These are phyloP conservation scores for Metaphire vulgaris DNA, from an alignment of 1,140 invertebrate genomes.

Conservation along the genomic window DNA sequence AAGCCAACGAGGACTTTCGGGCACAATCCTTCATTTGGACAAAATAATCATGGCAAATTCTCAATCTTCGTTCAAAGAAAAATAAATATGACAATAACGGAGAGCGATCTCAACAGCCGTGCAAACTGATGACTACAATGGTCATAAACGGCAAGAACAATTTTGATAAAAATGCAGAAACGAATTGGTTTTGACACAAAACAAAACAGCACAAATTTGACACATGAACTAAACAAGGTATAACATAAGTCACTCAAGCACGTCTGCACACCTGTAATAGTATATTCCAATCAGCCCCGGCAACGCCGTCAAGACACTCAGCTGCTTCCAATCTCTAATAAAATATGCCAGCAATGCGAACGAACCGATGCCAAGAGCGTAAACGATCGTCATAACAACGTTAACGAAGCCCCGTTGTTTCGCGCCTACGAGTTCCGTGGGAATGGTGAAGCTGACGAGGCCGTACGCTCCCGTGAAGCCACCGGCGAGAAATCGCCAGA, in stretches of 20 bases:
- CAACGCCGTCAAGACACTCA: conserved; percentile 66
- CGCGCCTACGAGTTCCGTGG: conserved; percentile 66
- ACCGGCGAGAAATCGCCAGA: conserved; percentile 19
- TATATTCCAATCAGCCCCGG: conserved; percentile 55
- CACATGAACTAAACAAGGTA: conserved; percentile 25
- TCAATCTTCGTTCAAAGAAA: background rate
- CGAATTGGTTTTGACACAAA: no score
- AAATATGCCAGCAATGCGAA: conserved; percentile 65
- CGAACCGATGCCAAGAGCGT: conserved; percentile 66
- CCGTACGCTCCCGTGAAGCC: conserved; percentile 21
- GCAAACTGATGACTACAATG: no score
- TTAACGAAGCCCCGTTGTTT: conserved; percentile 64
- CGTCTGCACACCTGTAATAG: conserved; percentile 14
- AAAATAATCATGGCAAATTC: background rate
- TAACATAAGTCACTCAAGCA: conserved; percentile 17
- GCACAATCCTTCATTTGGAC: conserved; percentile 14
- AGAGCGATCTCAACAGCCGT: no score
- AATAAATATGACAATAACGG: no score
- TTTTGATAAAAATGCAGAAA: no score
- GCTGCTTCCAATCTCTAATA: conserved; percentile 64
- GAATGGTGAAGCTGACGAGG: conserved; percentile 23
- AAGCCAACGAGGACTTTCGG: conserved; percentile 34
- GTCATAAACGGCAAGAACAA: no score
- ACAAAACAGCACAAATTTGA: no score
- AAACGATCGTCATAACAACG: conserved; percentile 58